Evolutionary conservation across 2,888 invertebrate genomes (phyloP).

Genomic region (Belgica antarctica): DNA sequence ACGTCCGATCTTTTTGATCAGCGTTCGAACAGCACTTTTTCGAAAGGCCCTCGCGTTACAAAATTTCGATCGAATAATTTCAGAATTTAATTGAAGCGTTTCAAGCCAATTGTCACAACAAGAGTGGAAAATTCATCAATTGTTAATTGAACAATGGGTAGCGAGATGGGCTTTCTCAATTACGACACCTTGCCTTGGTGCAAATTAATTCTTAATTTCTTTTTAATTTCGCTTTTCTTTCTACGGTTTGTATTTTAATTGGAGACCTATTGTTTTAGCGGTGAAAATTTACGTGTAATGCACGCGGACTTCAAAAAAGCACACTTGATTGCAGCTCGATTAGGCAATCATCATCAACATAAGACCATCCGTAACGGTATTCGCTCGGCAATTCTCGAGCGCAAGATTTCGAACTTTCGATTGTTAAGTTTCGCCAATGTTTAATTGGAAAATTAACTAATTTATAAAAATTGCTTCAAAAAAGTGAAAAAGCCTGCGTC

Average conservation of each 20-base stretch:
- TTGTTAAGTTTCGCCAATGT: not conserved
- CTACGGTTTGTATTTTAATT: not conserved
- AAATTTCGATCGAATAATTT: not conserved
- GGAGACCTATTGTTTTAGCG: not conserved
- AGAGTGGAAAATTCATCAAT: not conserved
- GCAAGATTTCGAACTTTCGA: constrained; percentile 5
- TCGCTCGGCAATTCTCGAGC: no score
- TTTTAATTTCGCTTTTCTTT: constrained; percentile 14
- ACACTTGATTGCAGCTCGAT: not conserved
- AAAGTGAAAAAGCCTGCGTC: no score
- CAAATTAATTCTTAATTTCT: constrained; percentile 3
- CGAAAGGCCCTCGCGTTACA: not conserved
- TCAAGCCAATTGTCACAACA: not conserved
- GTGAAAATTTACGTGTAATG: constrained; percentile 18
- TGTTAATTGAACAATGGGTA: constrained; percentile 15
- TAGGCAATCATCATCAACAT: not conserved
- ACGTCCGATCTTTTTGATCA: no score
- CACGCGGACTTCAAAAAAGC: not conserved
- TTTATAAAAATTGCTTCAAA: no score
- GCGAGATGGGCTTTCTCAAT: constrained; percentile 6
- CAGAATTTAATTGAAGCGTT: not conserved
- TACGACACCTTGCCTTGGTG: not conserved
- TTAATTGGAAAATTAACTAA: not conserved
- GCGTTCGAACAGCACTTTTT: no score
- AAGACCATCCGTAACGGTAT: constrained; percentile 2